Evolutionary conservation across 2,888 invertebrate genomes (phyloP).

Genomic region (Andrena minutula): DNA sequence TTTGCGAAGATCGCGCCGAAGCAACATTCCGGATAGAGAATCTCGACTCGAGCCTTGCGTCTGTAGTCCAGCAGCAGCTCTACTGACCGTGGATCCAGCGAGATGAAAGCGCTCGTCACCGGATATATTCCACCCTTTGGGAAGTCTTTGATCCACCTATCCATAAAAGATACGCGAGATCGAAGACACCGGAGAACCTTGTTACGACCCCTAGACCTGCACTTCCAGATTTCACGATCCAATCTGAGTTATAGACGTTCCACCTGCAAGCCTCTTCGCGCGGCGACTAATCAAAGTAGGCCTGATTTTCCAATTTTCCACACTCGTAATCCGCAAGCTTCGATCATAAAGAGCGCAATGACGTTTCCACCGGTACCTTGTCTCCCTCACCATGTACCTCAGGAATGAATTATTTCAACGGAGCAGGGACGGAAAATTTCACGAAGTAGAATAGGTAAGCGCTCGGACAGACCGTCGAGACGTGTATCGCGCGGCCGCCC

Average conservation of each 20-base stretch:
- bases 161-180: not conserved
- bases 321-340: too few relatives aligned
- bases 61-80: not conserved
- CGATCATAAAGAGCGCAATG: not conserved
- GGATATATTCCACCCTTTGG: not conserved
- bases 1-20: slow-evolving; percentile 35
- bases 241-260: not conserved
- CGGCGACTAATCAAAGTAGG: slow-evolving; percentile 6
- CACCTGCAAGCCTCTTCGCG: not conserved
- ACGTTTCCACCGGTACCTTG: not conserved
- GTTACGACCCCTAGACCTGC: not conserved
- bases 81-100: not conserved
- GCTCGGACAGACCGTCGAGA: not conserved
- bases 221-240: not conserved
- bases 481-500: slow-evolving; percentile 4
- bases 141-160: slow-evolving; percentile 5
- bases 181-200: not conserved
- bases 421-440: slow-evolving; percentile 9
- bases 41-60: not conserved
- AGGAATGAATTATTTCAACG: not conserved
- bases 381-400: not conserved
- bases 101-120: not conserved
- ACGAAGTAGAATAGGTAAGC: not conserved
- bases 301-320: slow-evolving; percentile 25
- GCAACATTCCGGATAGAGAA: slow-evolving; percentile 15